These are phyloP conservation scores for Lophius americanus DNA, from an alignment of 2,797 vertebrate species.

Conservation along the genomic window DNA sequence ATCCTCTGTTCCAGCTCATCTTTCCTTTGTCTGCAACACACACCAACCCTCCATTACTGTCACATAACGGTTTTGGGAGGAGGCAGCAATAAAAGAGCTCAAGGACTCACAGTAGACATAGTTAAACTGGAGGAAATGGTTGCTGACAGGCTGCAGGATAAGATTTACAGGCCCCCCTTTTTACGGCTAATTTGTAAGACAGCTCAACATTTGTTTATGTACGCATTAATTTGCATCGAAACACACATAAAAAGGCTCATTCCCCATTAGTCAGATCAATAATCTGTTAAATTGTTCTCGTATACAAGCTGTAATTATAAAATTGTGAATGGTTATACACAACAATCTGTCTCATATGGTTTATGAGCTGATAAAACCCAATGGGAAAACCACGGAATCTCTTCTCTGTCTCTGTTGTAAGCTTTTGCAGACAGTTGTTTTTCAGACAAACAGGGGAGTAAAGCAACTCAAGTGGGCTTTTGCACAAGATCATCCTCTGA, in stretches of 20 bases:
- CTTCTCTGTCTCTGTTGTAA: background rate
- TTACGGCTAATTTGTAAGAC: no score
- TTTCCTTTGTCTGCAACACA: constrained; percentile 88
- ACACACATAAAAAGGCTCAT: background rate
- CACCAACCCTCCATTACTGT: constrained; percentile 28
- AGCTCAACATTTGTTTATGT: no score
- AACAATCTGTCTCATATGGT: background rate
- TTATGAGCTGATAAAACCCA: background rate
- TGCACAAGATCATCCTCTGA: background rate
- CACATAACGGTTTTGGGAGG: constrained; percentile 11
- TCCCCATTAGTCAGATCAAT: background rate
- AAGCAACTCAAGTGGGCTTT: no score
- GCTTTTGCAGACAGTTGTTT: background rate
- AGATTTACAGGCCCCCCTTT: background rate
- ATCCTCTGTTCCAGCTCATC: constrained; percentile 96
- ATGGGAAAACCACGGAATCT: no score
- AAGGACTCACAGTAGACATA: constrained; percentile 8
- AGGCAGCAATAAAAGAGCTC: constrained; percentile 4
- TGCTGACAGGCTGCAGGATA: background rate
- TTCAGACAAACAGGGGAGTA: no score
- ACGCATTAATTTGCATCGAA: background rate
- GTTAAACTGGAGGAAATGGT: background rate
- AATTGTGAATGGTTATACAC: background rate
- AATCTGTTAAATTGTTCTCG: background rate
- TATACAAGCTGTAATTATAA: background rate